Evolutionary conservation across 2,797 vertebrate species (phyloP).

Genomic region (Monodelphis domestica): DNA sequence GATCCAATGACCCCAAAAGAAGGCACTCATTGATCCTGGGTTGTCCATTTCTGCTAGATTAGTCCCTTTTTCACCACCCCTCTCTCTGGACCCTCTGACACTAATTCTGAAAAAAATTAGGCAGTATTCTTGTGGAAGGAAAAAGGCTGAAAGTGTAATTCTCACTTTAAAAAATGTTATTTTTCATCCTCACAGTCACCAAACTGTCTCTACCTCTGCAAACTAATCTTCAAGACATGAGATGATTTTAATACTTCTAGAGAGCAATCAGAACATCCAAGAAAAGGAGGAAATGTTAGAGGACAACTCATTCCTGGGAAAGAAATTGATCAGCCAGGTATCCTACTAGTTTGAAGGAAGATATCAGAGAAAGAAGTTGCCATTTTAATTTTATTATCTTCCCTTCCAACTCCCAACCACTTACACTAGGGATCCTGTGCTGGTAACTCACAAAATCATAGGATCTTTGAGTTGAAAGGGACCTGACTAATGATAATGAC

Average conservation of each 20-base stretch:
- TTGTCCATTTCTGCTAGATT: not conserved
- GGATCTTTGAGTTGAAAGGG: not conserved
- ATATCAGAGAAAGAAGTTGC: slow-evolving; percentile 51
- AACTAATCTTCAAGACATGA: slow-evolving; percentile 38
- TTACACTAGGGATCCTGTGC: not conserved
- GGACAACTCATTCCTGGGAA: slow-evolving; percentile 1
- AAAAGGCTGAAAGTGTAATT: slow-evolving; percentile 24
- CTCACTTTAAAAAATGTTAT: slow-evolving; percentile 34
- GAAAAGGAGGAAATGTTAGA: slow-evolving; percentile 34
- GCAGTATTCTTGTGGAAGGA: slow-evolving; percentile 9
- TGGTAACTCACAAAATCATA: not conserved
- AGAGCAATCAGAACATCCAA: not conserved
- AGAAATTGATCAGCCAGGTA: slow-evolving; percentile 36
- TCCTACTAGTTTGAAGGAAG: not conserved
- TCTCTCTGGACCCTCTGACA: not conserved
- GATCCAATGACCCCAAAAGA: not conserved
- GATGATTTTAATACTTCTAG: not conserved
- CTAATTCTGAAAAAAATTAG: slow-evolving; percentile 22
- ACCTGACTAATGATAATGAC: not conserved
- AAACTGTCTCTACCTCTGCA: slow-evolving; percentile 20
- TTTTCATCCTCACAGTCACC: slow-evolving; percentile 44
- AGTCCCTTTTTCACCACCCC: not conserved
- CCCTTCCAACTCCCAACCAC: not conserved
- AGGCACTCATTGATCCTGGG: not conserved
- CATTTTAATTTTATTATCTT: slow-evolving; percentile 33